Evolutionary conservation across 2,888 invertebrate species (phyloP), one percentile per base, ranked within the genome.

Genomic region (Drosophila nr. medialis): DNA sequence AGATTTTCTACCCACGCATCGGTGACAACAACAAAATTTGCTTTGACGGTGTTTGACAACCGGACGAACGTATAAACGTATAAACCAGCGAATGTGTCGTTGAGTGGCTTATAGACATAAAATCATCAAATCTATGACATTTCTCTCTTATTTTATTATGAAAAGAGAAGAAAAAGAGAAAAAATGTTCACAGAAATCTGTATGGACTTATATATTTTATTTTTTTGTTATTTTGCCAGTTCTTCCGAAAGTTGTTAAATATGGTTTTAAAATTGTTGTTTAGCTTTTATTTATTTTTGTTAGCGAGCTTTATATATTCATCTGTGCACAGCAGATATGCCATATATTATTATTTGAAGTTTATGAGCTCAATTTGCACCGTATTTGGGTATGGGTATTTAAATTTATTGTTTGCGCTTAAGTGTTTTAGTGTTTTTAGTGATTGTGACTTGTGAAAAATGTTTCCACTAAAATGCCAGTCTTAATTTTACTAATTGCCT

Each of bases 91-190:
- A 77, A 70, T 69, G 66, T 56, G 70, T 60, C 63, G 74, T 71
- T 88, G 83, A 84, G 83, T 89, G 84, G 86, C 83, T 89, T 75
- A 83, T 51, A 66, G 74, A 75, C 81, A 64, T 85, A 89, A 85
- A 86, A 90, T 85, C 89, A 86, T 90, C 78, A 85, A 85, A 90
- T 72, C 89, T 86, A 88, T 90, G 86, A 90, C 81, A 70, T 55
- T 73, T 83, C 66, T 55, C 63, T 59, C 21, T 45, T 50, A 29
- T 76, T 71, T 71, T 77, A 64, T 64, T 66, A 36, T 62, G 13
- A 32, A 63, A 24, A 56, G 49, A 61, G 24, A 48, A 64, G 51
- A 24, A 27, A 27, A n/a, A 18, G 32, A 45, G 36, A 45, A 24
- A 24, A 38, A 15, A 30, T 8, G 0, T 50, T 48, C 59, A 21